Evolutionary conservation across 2,797 vertebrate genomes (phyloP).

Genomic region (Clangula hyemalis): DNA sequence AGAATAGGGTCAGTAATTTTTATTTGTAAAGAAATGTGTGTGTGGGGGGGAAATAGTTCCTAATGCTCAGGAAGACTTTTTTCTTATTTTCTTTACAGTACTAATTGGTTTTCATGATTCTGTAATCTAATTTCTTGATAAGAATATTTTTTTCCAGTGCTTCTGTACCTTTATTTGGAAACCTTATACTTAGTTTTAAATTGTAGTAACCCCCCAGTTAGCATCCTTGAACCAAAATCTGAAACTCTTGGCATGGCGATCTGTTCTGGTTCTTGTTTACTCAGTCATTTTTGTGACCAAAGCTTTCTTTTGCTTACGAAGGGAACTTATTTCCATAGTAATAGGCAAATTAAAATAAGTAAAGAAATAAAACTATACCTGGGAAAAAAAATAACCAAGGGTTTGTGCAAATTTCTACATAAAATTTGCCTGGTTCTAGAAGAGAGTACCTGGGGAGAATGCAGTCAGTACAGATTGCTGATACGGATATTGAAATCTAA

Average conservation of each 20-base stretch:
- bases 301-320: not conserved
- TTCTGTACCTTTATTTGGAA: not conserved
- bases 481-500: not conserved
- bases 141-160: not conserved
- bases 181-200: not conserved
- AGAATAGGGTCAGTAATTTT: slow-evolving; percentile 89
- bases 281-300: not conserved
- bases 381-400: not conserved
- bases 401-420: not conserved
- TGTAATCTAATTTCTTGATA: not conserved
- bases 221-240: not conserved
- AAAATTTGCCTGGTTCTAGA: not conserved
- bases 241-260: not conserved
- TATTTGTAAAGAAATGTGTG: not conserved
- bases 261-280: not conserved
- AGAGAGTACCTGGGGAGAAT: not conserved
- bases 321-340: not conserved
- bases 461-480: not conserved
- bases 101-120: not conserved
- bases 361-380: not conserved
- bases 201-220: not conserved
- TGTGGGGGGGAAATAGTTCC: not conserved
- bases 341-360: not conserved
- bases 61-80: not conserved
- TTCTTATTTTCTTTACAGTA: not conserved